A percentile compares a stretch with the other conserved stretches of the same genome.
phyloP scores from a whole-genome alignment of 64 coral and sea anemone species.

The Platygyra sinensis region DNA sequence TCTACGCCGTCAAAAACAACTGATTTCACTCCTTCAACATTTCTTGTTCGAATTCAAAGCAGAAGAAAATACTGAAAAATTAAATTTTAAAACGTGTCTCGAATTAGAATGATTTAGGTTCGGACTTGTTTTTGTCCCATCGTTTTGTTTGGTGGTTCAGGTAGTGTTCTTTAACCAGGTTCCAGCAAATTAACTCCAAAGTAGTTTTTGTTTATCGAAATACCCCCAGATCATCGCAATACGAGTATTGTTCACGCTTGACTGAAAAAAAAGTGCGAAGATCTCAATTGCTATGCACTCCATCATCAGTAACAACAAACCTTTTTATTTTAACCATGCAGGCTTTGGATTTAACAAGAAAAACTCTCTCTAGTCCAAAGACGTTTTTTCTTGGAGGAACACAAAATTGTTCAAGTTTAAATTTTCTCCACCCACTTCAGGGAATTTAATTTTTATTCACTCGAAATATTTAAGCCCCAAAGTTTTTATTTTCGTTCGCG shows the following conservation, averaged over 20 bases:
- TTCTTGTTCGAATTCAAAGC: background rate
- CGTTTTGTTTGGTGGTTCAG: background rate
- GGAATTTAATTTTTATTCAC: too few relatives aligned
- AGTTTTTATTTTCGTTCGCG: too few relatives aligned
- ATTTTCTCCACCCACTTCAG: too few relatives aligned
- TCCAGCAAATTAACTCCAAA: background rate
- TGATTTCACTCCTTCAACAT: constrained; percentile 16
- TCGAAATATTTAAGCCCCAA: too few relatives aligned
- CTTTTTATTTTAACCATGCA: background rate
- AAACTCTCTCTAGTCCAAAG: too few relatives aligned
- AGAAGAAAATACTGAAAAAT: background rate
- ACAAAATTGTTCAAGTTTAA: too few relatives aligned
- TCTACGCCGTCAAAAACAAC: constrained; percentile 11
- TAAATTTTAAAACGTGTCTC: background rate
- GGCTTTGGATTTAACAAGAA: background rate
- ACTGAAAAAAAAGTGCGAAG: background rate
- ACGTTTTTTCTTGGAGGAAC: too few relatives aligned
- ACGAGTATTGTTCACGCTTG: background rate
- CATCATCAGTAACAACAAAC: background rate
- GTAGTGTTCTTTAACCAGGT: background rate
- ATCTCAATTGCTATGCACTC: background rate
- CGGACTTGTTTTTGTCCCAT: background rate
- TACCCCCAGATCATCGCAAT: background rate
- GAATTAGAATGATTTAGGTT: background rate
- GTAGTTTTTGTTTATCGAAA: background rate